Base-by-base conservation (phyloP, 2,888 invertebrate species). In the Nomada flava region DNA sequence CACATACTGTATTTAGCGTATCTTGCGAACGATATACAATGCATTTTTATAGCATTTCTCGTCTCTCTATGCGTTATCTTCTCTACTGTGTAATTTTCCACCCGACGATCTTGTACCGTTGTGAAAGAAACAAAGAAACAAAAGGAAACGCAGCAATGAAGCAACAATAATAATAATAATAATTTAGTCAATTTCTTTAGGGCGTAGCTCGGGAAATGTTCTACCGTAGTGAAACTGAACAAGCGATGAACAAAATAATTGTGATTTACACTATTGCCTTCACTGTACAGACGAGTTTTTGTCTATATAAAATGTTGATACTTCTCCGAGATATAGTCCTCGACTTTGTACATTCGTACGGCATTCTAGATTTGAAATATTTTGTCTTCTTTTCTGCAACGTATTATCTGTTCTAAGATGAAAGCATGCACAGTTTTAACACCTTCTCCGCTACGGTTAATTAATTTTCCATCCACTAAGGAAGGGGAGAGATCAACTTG, bases 181-280 rank as follows among this genome's bases (percentile, higher is more conserved):
- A 76, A 82, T 73, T 78, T 82, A 76, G 83, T 65, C 65, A 74
- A 77, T 63, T 73, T 57, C 50, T 59, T 69, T 72, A 57, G 20
- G 53, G 50, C 55, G n/a, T 20, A 72, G 29, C 53, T 68, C 20
- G 23, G 29, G 18, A 55, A 29, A 36, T 53, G 68, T 78, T 83
- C 67, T 68, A 60, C 70, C 29, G 52, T 65, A 79, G 69, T 55
- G 55, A 82, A 68, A 47, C 44, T 72, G 74, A 55, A 68, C 44
- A 70, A 29, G 36, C 18, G n/a, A 72, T 44, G 53, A 72, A 72
- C 36, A 36, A 71, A 73, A 68, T 68, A 20, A 83, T 77, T 83
- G 83, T 83, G 83, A 83, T 83, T 71, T 78, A 83, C 50, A 75
- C 83, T 78, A 83, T 68, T 83, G 83, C 83, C 83, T 83, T 83